phyloP scores from a whole-genome alignment of 1,140 invertebrate genomes.

The Archivesica marissinica region DNA sequence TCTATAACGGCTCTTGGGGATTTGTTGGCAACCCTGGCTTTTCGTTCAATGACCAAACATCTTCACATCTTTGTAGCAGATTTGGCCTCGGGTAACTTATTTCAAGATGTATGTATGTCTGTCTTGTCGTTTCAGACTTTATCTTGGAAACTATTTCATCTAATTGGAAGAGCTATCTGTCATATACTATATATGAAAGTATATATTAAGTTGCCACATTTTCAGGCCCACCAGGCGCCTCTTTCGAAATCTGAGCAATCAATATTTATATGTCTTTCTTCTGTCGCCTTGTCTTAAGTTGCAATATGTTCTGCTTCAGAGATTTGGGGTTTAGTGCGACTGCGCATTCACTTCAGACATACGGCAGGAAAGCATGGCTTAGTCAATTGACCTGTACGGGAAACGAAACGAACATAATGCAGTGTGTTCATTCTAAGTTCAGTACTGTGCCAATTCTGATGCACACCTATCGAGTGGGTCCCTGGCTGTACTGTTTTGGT shows the following conservation, averaged over 20 bases:
- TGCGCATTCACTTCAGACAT: neutral
- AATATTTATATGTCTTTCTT: neutral
- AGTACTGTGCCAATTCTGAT: neutral
- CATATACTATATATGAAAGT: neutral
- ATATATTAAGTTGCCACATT: neutral
- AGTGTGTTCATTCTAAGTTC: neutral
- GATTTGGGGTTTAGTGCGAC: neutral
- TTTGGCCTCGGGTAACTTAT: slow-evolving; percentile 9
- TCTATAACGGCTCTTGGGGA: slow-evolving; percentile 1
- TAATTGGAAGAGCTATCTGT: neutral
- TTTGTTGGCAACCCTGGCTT: neutral
- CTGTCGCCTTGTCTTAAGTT: too few relatives aligned
- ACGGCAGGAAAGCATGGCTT: neutral
- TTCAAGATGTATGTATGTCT: neutral
- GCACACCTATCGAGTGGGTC: neutral
- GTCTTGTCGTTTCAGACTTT: neutral
- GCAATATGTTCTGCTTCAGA: neutral
- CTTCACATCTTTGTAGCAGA: slow-evolving; percentile 19
- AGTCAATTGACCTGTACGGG: neutral
- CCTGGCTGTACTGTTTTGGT: slow-evolving; percentile 3
- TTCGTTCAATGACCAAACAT: neutral
- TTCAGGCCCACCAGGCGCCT: neutral
- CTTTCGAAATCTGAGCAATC: neutral
- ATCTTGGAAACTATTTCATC: neutral
- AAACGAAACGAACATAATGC: neutral